These are phyloP conservation scores for Hypsibius dujardini DNA, from an alignment of 1,140 invertebrate genomes.

Conservation along the genomic window DNA sequence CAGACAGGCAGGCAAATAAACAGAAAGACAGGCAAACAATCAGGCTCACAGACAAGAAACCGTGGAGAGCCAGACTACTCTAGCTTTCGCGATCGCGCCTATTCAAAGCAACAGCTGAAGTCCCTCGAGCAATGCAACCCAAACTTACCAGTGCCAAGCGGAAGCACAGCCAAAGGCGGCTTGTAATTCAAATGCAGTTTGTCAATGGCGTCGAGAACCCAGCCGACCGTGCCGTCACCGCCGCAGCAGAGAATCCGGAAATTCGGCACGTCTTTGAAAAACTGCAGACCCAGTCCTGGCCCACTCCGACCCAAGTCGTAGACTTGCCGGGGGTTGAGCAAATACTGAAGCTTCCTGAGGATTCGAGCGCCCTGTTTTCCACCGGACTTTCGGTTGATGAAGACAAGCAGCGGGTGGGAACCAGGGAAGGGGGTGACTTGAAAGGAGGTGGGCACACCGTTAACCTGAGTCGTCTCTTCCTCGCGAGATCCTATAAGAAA, in stretches of 20 bases:
- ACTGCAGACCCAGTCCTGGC: conserved; percentile 68
- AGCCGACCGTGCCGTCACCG: conserved; percentile 88
- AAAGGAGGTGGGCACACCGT: conserved; percentile 49
- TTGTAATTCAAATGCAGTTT: conserved; percentile 66
- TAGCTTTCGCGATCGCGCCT: no score
- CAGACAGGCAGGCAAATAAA: no score
- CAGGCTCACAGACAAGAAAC: no score
- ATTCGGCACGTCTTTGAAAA: conserved; percentile 80
- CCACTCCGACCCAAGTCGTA: conserved; percentile 76
- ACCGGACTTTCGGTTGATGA: conserved; percentile 90
- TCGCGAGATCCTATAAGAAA: no score
- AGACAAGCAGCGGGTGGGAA: conserved; percentile 68
- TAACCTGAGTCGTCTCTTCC: no score
- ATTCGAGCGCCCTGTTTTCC: conserved; percentile 68
- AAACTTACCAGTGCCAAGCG: conserved; percentile 64
- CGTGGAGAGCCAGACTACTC: no score
- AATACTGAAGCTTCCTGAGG: conserved; percentile 52
- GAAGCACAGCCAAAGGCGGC: conserved; percentile 77
- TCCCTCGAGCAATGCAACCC: no score
- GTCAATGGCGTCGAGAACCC: conserved; percentile 91
- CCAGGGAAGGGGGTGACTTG: conserved; percentile 54
- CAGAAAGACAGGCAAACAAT: no score
- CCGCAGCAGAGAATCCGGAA: conserved; percentile 88
- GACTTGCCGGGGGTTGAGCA: conserved; percentile 83
- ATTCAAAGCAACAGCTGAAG: no score